Conservation (phyloP, 2,113 vertebrate genomes). For the Bambusicola thoracicus region DNA sequence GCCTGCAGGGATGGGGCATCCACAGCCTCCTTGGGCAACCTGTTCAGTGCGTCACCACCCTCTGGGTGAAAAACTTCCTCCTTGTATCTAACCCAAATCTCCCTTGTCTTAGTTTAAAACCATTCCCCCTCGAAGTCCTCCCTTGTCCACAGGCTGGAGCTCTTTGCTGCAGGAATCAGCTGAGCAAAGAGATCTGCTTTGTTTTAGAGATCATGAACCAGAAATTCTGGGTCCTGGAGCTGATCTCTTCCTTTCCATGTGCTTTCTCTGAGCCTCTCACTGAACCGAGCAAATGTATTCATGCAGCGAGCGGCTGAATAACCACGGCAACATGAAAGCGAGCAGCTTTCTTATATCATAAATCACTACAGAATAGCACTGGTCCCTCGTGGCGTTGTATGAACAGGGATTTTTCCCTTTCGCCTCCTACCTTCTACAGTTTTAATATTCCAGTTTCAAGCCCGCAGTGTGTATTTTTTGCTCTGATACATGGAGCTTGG, state of each 20-base stretch:
- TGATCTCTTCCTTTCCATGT: rapidly evolving
- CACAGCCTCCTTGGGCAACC: too few relatives aligned
- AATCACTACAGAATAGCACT: not conserved
- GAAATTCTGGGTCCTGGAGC: not conserved
- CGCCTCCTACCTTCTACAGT: not conserved
- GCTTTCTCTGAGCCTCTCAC: not conserved
- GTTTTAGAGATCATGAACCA: not conserved
- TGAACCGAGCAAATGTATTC: not conserved
- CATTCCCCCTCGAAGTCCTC: too few relatives aligned
- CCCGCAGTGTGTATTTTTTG: not conserved
- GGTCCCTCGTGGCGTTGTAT: not conserved
- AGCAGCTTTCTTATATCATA: not conserved
- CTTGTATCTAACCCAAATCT: too few relatives aligned
- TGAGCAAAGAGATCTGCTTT: not conserved
- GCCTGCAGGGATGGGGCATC: too few relatives aligned
- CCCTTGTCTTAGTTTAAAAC: too few relatives aligned
- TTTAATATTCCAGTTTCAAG: not conserved
- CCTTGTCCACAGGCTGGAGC: too few relatives aligned
- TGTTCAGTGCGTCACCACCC: too few relatives aligned
- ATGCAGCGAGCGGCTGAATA: not conserved
- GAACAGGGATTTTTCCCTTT: not conserved
- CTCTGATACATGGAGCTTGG: not conserved
- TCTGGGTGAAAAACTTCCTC: too few relatives aligned
- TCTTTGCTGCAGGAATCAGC: too few relatives aligned
- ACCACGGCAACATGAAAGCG: not conserved